Base-by-base conservation (phyloP, 2,888 invertebrate genomes). In the Acronicta alni region DNA sequence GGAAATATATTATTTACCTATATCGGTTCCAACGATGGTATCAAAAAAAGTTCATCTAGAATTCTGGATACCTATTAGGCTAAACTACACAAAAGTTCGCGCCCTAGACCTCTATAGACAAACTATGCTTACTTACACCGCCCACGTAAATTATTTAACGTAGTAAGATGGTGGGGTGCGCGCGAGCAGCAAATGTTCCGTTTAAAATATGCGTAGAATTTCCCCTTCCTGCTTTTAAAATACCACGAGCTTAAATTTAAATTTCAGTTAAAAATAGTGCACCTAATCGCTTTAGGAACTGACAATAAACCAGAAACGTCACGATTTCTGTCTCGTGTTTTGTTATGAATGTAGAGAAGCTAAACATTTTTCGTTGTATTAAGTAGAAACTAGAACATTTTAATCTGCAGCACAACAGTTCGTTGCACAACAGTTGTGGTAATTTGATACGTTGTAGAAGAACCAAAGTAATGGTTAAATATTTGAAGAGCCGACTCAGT, bases 171-270 rank as follows among this genome's bases (percentile, higher is more conserved):
- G 72, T 26, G 63, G 78, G 79, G 81, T 80, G 79, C 69, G 66
- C 64, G 66, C 72, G 62, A 76, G 72, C 73, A 76, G 78, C 79
- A 75, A 82, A 80, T 77, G 78, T 80, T 78, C 77, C 61, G 80
- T 84, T 85, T 84, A 84, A 87, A 89, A 87, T 89, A 88, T 87
- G 86, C 84, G 73, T 85, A 86, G 84, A 86, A 86, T 87, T 88
- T 87, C 89, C 90, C 89, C 89, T 89, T 91, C 90, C 89, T 87
- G 85, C 76, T 88, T 89, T 89, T 82, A 90, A 92, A 92, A 91
- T 90, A 89, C 85, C 85, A 82, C 75, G 75, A 79, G 86, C 85
- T 87, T 87, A 88, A 89, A 87, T 90, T 89, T 81, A 79, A 90
- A 89, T 87, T 81, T 80, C 78, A 76, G 75, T 84, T 87, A 84